Percentiles rank a stretch among this genome's conserved stretches.
These are phyloP conservation scores for Drosophila melanosoma DNA, from an alignment of 2,888 invertebrate genomes.

Conservation along the genomic window DNA sequence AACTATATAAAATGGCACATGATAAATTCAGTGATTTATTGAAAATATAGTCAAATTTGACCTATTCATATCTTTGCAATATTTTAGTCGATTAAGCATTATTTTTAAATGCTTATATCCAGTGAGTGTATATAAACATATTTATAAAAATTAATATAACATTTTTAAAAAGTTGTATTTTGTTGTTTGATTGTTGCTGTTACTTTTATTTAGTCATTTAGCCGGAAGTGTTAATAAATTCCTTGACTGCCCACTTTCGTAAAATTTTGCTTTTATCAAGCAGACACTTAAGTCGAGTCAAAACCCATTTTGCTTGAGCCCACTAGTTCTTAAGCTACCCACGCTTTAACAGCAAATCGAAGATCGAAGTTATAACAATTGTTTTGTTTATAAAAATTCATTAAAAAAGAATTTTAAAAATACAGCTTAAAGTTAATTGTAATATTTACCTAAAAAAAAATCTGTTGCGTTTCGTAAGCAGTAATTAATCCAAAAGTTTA, in stretches of 20 bases:
- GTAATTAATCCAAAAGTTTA: constrained; percentile 26
- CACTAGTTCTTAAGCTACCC: constrained; percentile 39
- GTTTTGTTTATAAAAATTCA: constrained; percentile 3
- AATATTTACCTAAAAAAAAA: constrained; percentile 36
- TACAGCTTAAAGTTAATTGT: background rate
- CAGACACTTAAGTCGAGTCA: constrained; percentile 16
- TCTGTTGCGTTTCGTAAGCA: constrained; percentile 1
- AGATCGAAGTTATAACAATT: constrained; percentile 8
- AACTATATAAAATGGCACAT: constrained; percentile 18
- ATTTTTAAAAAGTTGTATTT: constrained; percentile 26
- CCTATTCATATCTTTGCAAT: constrained; percentile 11
- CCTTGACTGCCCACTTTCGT: constrained; percentile 45
- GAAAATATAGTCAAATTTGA: constrained; percentile 45
- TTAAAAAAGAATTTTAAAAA: constrained; percentile 3
- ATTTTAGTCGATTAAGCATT: constrained; percentile 18
- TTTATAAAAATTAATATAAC: background rate
- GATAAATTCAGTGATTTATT: constrained; percentile 23
- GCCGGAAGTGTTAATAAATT: constrained; percentile 48
- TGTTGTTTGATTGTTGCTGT: background rate
- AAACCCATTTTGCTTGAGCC: constrained; percentile 20
- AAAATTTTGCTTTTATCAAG: background rate
- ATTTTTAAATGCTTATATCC: constrained; percentile 13
- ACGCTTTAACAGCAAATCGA: constrained; percentile 11
- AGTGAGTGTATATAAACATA: background rate
- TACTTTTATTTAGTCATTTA: constrained; percentile 15